These are phyloP conservation scores for Schizopygopsis malacanthus DNA, from an alignment of 2,797 vertebrate genomes.

Conservation along the genomic window DNA sequence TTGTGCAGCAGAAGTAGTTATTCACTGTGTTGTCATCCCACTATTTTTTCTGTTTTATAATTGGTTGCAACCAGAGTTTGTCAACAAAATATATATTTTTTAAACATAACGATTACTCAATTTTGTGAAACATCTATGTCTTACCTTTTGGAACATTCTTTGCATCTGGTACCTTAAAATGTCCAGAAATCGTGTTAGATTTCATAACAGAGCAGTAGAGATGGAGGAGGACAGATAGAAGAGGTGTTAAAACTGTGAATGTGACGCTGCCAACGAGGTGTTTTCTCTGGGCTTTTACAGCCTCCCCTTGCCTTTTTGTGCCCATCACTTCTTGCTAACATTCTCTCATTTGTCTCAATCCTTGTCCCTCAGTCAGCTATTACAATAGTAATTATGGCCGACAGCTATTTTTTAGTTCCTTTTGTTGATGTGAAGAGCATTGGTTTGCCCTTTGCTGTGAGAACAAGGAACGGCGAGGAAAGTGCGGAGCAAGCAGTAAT, in stretches of 20 bases:
- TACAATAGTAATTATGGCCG: conserved; percentile 65
- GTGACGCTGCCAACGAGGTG: conserved; percentile 65
- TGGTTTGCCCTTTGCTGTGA: conserved; percentile 64
- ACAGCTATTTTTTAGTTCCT: conserved; percentile 70
- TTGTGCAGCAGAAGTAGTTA: neutral
- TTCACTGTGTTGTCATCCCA: neutral
- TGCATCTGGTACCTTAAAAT: neutral
- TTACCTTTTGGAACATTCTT: neutral
- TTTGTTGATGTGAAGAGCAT: conserved; percentile 51
- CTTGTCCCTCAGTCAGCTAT: conserved; percentile 56
- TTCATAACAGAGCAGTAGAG: neutral
- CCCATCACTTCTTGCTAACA: conserved; percentile 59
- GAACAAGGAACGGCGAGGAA: conserved; percentile 63
- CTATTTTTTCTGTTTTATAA: neutral
- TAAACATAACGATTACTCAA: too few relatives aligned
- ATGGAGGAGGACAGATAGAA: neutral
- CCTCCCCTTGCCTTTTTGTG: conserved; percentile 58
- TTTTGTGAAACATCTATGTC: neutral
- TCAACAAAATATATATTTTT: neutral
- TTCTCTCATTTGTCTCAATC: conserved; percentile 61
- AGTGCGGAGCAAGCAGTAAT: conserved; percentile 60
- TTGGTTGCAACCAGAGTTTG: neutral
- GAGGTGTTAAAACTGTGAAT: conserved; percentile 25
- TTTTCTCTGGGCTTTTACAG: conserved; percentile 48
- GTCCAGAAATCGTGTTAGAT: too few relatives aligned